Conservation (phyloP, 2,888 invertebrate genomes). For the Lymantria dispar region DNA sequence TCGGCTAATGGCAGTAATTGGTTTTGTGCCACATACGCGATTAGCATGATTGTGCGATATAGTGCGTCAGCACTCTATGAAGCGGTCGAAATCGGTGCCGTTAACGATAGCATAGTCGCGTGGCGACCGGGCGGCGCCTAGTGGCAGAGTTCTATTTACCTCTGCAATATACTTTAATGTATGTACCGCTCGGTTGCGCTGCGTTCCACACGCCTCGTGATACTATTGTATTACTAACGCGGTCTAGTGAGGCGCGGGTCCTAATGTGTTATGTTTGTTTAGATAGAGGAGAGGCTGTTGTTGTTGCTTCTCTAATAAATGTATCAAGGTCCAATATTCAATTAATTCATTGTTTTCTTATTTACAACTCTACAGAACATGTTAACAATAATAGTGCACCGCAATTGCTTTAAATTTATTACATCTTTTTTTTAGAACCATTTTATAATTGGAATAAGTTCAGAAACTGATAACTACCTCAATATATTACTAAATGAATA, state of each 20-base stretch:
- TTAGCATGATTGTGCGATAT: too few relatives aligned
- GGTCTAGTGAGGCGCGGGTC: constrained; percentile 34
- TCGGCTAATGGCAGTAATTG: neutral
- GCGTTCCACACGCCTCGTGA: constrained; percentile 35
- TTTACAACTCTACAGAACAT: constrained; percentile 50
- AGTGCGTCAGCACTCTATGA: too few relatives aligned
- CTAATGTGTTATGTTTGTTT: constrained; percentile 31
- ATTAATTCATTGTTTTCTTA: constrained; percentile 50
- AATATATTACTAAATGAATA: constrained; percentile 79
- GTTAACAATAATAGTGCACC: constrained; percentile 52
- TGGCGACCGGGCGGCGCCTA: constrained; percentile 23
- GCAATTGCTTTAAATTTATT: constrained; percentile 56
- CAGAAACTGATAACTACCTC: constrained; percentile 82
- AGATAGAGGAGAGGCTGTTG: constrained; percentile 56
- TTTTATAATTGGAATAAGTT: constrained; percentile 81
- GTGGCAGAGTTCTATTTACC: neutral
- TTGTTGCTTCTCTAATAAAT: constrained; percentile 60
- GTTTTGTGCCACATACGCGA: constrained; percentile 34
- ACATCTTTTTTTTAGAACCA: constrained; percentile 75
- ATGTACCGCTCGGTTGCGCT: constrained; percentile 18
- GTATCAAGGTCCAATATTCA: constrained; percentile 58
- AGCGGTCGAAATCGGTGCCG: too few relatives aligned
- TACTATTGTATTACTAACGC: constrained; percentile 21
- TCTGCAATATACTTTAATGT: neutral
- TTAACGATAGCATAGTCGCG: constrained; percentile 21